Base-by-base conservation (phyloP, 2,888 invertebrate species). In the Orgyia antiqua region DNA sequence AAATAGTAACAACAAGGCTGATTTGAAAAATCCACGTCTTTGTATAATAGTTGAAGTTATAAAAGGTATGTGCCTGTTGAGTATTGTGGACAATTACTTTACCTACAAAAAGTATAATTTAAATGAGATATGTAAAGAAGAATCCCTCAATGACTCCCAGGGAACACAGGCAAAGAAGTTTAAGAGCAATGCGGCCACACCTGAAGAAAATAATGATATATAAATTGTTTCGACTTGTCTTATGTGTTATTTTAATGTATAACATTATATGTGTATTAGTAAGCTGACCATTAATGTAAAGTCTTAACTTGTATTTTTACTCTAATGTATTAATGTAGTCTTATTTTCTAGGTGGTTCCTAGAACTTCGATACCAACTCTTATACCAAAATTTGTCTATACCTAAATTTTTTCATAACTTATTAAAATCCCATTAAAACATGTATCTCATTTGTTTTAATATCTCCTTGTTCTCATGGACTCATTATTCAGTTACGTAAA, bases 31-130 rank as follows among this genome's bases (percentile, higher is more conserved):
- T 62, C 93, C 97, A 6, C 89, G 93, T 37, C 75, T 93, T 19
- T 92, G 94, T 3, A 88, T 98, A 28, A 86, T 96, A 42, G 90
- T 97, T 15, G 97, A 98, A 87, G 87, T 97, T 24, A 89, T 97
- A 27, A 92, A 93, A 58, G 91, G 91, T 12, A 88, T 93, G 53
- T 95, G 95, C 54, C 91, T 95, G 44, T 60, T 98, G 6, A 91
- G 93, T 39, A 90, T 97, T 33, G 89, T 95, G 13, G 92, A 92
- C 13, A 89, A 95, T 69, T 97, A 94, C 73, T 88, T 89, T 56
- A 89, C 89, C 43, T 92, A 90, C 64, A 93, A 92, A 53, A 97
- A 96, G 68, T 97, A 94, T 75, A 97, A 97, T 83, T 79, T 97
- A 36, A 71, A 91, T 38, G 94, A 95, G 70, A 61, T 90, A 42